A percentile compares a stretch with the other conserved stretches of the same genome.
phyloP scores from a whole-genome alignment of 2,113 vertebrate species.

The Petrocephalus microphthalmus region DNA sequence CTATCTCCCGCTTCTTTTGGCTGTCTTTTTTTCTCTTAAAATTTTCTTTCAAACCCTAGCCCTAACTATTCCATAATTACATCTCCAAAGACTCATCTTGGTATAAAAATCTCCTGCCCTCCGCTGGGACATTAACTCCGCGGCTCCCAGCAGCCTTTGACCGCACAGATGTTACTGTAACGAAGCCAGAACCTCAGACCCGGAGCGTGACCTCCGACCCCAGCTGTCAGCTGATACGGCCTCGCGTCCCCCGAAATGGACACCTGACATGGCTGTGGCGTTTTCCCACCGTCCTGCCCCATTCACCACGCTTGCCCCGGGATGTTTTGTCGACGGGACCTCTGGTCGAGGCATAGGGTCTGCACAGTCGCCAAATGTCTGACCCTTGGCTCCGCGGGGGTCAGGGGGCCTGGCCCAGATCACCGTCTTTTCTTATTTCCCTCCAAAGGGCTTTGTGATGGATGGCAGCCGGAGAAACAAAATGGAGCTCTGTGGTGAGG shows the following conservation, averaged over 20 bases:
- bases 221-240: constrained; percentile 84
- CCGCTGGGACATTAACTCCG: background rate
- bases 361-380: constrained; percentile 74
- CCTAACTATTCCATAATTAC: background rate
- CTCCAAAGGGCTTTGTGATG: constrained; percentile 96
- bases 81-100: background rate
- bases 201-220: constrained; percentile 85
- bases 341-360: constrained; percentile 64
- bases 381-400: constrained; percentile 86
- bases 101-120: background rate
- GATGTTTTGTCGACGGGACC: constrained; percentile 67
- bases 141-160: constrained; percentile 42
- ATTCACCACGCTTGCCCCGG: constrained; percentile 57
- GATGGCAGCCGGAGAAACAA: constrained; percentile 82
- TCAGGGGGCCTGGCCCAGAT: constrained; percentile 90
- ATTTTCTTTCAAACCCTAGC: background rate
- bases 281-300: constrained; percentile 65
- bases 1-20: background rate
- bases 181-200: constrained; percentile 77
- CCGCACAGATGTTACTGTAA: constrained; percentile 99
- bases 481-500: constrained; percentile 58
- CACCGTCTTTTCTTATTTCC: constrained; percentile 73
- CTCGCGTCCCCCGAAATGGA: constrained; percentile 39
- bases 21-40: background rate
- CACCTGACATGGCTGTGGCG: background rate